These are phyloP conservation scores for Drosophila pegasa DNA, from an alignment of 2,888 invertebrate species.

Conservation along the genomic window DNA sequence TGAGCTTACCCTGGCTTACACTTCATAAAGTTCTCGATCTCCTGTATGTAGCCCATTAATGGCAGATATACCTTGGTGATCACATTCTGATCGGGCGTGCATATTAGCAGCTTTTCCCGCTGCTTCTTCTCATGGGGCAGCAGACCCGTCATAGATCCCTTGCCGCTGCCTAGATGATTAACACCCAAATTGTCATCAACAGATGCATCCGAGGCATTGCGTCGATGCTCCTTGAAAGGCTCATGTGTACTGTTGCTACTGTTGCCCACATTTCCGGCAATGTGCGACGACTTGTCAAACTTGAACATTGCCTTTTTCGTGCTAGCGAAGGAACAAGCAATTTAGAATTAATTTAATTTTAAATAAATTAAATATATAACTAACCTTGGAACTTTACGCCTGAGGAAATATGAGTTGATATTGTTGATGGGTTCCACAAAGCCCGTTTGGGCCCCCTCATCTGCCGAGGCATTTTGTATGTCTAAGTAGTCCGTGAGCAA, in stretches of 20 bases:
- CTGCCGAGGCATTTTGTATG: slow-evolving; percentile 90
- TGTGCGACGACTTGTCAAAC: slow-evolving; percentile 88
- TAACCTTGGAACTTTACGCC: slow-evolving; percentile 84
- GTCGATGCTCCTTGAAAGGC: slow-evolving; percentile 82
- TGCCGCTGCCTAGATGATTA: slow-evolving; percentile 67
- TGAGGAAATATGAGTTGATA: slow-evolving; percentile 86
- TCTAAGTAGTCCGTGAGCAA: slow-evolving; percentile 94
- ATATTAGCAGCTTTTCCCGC: slow-evolving; percentile 89
- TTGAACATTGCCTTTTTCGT: slow-evolving; percentile 89
- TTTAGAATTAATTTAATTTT: not conserved
- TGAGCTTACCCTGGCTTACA: slow-evolving; percentile 86
- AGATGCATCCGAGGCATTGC: slow-evolving; percentile 84
- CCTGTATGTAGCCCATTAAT: slow-evolving; percentile 92
- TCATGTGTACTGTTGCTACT: slow-evolving; percentile 41
- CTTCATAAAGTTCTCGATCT: slow-evolving; percentile 90
- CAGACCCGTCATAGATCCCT: slow-evolving; percentile 62
- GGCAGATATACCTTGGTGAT: slow-evolving; percentile 93
- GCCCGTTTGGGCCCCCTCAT: slow-evolving; percentile 86
- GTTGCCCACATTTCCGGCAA: slow-evolving; percentile 43
- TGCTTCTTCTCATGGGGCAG: slow-evolving; percentile 78
- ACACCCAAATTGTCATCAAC: slow-evolving; percentile 81
- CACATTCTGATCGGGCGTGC: slow-evolving; percentile 90
- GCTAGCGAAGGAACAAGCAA: slow-evolving; percentile 61
- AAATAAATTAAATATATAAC: slow-evolving; percentile 7
- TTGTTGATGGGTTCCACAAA: slow-evolving; percentile 84